Conservation (phyloP, 2,797 vertebrate species). For the Lithobates sylvaticus region DNA sequence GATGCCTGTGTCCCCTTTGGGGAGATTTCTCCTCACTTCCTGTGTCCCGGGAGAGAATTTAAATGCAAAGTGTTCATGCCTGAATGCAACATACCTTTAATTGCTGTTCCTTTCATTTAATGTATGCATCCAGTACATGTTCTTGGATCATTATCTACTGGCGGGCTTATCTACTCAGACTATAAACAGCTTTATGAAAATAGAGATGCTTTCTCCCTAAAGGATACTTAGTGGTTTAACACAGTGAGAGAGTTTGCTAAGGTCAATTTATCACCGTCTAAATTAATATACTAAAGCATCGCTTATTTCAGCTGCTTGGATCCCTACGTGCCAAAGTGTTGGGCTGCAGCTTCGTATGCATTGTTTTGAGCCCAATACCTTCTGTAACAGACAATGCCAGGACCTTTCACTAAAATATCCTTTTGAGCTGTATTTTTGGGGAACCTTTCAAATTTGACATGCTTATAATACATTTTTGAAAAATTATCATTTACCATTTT, state of each 20-base stretch:
- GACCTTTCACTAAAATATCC: too few relatives aligned
- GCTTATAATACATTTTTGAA: too few relatives aligned
- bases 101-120: not conserved
- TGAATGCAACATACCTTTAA: not conserved
- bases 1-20: too few relatives aligned
- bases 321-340: too few relatives aligned
- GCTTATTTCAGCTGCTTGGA: not conserved
- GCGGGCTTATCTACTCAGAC: not conserved
- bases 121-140: constrained; percentile 7
- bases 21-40: too few relatives aligned
- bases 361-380: too few relatives aligned
- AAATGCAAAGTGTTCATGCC: not conserved
- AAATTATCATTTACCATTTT: too few relatives aligned
- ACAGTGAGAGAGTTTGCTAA: not conserved
- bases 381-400: too few relatives aligned
- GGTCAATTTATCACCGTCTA: not conserved
- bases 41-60: too few relatives aligned
- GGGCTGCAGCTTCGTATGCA: too few relatives aligned
- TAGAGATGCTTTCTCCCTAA: not conserved
- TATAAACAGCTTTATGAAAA: not conserved
- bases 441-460: too few relatives aligned
- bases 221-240: not conserved
- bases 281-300: not conserved
- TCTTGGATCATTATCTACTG: not conserved
- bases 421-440: too few relatives aligned